These are phyloP conservation scores for Protonemura montana DNA, from an alignment of 2,888 invertebrate species.

Conservation along the genomic window DNA sequence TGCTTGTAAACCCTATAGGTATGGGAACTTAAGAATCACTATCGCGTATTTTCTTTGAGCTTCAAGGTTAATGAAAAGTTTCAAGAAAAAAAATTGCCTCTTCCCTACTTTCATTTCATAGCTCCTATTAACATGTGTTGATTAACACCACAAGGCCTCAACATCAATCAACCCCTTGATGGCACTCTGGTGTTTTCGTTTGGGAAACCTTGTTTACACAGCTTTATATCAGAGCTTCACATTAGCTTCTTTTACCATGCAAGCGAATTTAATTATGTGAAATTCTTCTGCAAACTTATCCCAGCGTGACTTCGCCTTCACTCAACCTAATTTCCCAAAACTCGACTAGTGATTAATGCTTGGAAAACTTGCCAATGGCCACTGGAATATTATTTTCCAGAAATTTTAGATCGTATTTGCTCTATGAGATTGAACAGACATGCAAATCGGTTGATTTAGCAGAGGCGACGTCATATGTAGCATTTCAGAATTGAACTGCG, in stretches of 20 bases:
- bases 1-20: neutral
- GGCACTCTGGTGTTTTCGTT: neutral
- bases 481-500: no score
- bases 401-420: neutral
- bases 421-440: neutral
- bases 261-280: neutral
- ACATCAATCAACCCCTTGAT: neutral
- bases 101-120: neutral
- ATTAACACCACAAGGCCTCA: neutral
- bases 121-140: neutral
- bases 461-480: no score
- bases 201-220: neutral
- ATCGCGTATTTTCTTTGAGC: neutral
- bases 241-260: neutral
- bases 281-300: constrained; percentile 12
- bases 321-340: neutral
- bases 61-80: neutral
- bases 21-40: neutral
- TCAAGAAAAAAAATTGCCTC: neutral
- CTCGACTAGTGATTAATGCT: neutral
- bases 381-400: neutral
- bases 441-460: neutral
- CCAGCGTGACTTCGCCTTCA: neutral
- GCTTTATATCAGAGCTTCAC: neutral
- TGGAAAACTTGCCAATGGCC: neutral